Percentiles rank a stretch among this genome's conserved stretches.
Evolutionary conservation across 2,797 vertebrate species (phyloP).

Genomic region (Trichosurus vulpecula): DNA sequence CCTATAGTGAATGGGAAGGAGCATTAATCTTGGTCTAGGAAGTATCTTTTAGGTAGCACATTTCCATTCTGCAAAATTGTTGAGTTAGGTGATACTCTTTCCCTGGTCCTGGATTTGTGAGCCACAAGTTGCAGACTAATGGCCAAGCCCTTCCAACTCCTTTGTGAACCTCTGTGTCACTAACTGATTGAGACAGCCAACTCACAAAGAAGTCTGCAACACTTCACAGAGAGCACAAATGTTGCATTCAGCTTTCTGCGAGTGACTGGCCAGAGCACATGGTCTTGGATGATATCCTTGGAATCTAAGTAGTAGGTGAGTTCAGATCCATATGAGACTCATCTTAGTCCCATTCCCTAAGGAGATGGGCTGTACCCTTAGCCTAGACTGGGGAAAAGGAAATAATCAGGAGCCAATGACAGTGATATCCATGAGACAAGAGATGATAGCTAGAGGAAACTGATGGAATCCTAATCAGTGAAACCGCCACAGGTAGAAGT

Average conservation of each 20-base stretch:
- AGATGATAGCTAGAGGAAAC: neutral
- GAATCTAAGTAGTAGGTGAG: neutral
- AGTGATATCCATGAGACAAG: neutral
- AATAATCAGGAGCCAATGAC: neutral
- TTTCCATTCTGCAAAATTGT: neutral
- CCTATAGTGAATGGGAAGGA: neutral
- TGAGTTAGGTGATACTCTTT: neutral
- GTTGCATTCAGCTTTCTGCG: neutral
- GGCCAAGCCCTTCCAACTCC: neutral
- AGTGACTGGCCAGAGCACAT: neutral
- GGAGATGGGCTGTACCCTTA: neutral
- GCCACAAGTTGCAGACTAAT: neutral
- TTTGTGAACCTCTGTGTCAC: neutral
- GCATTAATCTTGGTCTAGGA: neutral
- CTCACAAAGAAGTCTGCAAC: neutral
- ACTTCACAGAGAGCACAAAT: neutral
- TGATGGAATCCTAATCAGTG: neutral
- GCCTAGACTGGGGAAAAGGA: neutral
- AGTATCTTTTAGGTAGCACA: neutral
- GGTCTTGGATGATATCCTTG: neutral
- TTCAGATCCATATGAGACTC: neutral
- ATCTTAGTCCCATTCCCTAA: neutral
- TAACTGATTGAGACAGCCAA: neutral
- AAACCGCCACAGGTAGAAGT: neutral
- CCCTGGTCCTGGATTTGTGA: neutral